A percentile compares a stretch with the other conserved stretches of the same genome.
Evolutionary conservation across 2,113 vertebrate genomes (phyloP).

Genomic region (Mugil cephalus): DNA sequence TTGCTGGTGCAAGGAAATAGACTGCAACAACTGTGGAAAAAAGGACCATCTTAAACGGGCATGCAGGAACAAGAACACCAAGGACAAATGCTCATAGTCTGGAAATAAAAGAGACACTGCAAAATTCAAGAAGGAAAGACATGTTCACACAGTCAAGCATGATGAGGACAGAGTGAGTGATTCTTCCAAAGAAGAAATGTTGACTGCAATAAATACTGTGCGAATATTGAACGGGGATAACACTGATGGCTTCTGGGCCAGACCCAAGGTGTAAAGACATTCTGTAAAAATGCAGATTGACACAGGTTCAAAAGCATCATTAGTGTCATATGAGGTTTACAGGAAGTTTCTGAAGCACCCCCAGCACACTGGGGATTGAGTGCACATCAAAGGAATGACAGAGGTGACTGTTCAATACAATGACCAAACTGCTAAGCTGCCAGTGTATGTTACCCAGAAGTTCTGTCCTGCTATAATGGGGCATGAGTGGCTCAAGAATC

Average conservation of each 20-base stretch:
- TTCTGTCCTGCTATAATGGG: constrained; percentile 7
- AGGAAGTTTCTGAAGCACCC: not conserved
- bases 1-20: not conserved
- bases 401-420: constrained; percentile 11
- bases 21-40: not conserved
- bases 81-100: not conserved
- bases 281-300: not conserved
- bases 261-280: not conserved
- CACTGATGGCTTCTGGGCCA: not conserved
- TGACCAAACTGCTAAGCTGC: not conserved
- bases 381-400: constrained; percentile 10
- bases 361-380: not conserved
- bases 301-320: not conserved
- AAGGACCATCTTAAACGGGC: not conserved
- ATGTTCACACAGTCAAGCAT: constrained; percentile 2
- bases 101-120: not conserved
- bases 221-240: not conserved
- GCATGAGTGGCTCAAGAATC: constrained; percentile 1
- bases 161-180: no score
- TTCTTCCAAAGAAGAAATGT: not conserved
- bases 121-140: not conserved
- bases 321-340: not conserved
- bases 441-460: not conserved
- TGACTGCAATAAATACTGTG: not conserved
- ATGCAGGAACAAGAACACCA: not conserved